Evolutionary conservation across 2,113 vertebrate genomes (phyloP).

Genomic region (Tychaedon coryphoeus): DNA sequence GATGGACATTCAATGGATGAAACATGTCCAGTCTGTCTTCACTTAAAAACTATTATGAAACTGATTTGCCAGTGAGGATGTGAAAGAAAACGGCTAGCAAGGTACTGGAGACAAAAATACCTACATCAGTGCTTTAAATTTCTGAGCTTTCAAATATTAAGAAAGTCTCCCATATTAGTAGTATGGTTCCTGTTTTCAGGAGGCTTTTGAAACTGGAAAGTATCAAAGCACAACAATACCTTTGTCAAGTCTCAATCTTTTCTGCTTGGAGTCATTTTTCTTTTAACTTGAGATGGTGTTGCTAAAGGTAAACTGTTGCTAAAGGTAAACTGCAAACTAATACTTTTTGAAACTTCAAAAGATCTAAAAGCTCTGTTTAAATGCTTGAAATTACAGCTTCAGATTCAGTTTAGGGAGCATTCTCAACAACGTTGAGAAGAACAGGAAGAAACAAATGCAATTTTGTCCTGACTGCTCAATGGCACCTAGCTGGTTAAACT

Average conservation of each 20-base stretch:
- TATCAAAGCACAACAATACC: background rate
- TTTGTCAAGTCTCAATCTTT: background rate
- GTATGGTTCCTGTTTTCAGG: background rate
- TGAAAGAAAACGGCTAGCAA: background rate
- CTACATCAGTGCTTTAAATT: background rate
- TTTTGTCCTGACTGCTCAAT: background rate
- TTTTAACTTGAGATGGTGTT: background rate
- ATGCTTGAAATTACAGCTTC: background rate
- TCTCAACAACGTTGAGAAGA: background rate
- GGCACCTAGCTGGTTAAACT: background rate
- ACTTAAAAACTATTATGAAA: background rate
- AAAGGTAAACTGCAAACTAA: background rate
- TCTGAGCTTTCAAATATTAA: background rate
- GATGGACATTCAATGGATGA: background rate
- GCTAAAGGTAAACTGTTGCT: too few relatives aligned
- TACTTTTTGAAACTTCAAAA: background rate
- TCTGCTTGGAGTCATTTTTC: fast-evolving
- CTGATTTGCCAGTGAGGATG: background rate
- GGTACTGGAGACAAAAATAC: background rate
- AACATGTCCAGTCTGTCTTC: background rate
- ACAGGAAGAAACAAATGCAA: background rate
- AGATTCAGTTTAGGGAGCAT: background rate
- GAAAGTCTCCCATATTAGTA: background rate
- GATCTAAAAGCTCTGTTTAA: background rate
- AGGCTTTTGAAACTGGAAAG: background rate